Base-by-base conservation (phyloP, 2,888 invertebrate genomes). In the Liopterus haemorrhoidalis region DNA sequence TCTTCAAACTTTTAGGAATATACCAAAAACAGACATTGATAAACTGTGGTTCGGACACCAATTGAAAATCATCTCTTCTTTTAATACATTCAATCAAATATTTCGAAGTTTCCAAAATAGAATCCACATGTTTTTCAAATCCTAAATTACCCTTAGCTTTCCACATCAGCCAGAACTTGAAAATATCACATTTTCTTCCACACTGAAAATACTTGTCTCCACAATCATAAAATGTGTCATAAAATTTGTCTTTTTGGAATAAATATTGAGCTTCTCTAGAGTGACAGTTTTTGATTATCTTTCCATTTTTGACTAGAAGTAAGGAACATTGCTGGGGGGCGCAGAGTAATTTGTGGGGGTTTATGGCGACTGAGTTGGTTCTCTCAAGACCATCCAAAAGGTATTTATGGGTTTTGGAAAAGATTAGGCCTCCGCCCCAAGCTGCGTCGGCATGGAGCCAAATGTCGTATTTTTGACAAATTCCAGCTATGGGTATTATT, bases 21-120 rank as follows among this genome's bases (percentile, higher is more conserved):
- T 79, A 81, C 82, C 82, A 83, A 61, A 82, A 82, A 58, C 81
- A 81, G n/a, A 82, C 76, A 58, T 82, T 82, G 54, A 79, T 73
- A 55, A 74, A 80, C 57, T 81, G 76, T 20, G 81, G 74, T 33
- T 68, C 63, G 20, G 70, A 62, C 21, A 74, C 69, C 46, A 73
- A 54, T 51, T 65, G 57, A 55, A 74, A 74, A 22, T 64, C 64
- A 2, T 59, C 53, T 44, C 70, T 57, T 24, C 58, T 56, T 18
- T 58, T 57, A 4, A 73, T 59, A 54, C 69, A 65, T 32, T 66
- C 56, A 43, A 68, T 69, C 36, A 72, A 67, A 51, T 70, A 70
- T 52, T 66, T 63, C 1, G 71, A 68, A 25, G 69, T 57, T 8
- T 70, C 68, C 66, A 74, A 71, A 24, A 74, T 59, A 43, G 68